Evolutionary conservation across 2,888 invertebrate genomes (phyloP), one percentile per base, ranked within the genome.

Genomic region (Cryptocephalus primarius): DNA sequence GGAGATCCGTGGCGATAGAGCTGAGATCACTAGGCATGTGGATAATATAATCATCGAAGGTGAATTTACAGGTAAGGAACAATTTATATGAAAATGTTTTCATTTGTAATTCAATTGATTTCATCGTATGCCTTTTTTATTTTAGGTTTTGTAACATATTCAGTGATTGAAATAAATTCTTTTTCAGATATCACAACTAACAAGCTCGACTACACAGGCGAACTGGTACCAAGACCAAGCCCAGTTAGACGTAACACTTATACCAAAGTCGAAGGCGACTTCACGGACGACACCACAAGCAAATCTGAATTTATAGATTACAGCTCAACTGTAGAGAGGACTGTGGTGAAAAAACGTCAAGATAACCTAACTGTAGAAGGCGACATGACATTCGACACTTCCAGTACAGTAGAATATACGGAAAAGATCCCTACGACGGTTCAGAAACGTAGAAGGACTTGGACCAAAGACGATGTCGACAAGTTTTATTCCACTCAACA

Each of bases 231-330:
- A 62, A 74, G 81, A 58, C 75, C 80, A 39, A 78, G 74, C 61
- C 78, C 82, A 48, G 78, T 83, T 42, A 73, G 86, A 55, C 76
- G 85, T 45, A 84, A 85, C 60, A 87, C 86, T 1, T 86, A 80
- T 75, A 86, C 86, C 0, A 86, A 86, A 66, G 71, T 84, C 40
- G 85, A 84, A 69, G 85, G 85, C 32, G 85, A 85, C 46, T 79
- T 85, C 68, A 75, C 68, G 39, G 79, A 80, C 39, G 82, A 83
- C 57, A 85, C 85, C 4, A 85, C 85, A 12, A 76, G 72, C 43
- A 74, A 77, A 64, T 75, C 79, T 1, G 83, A 85, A 67, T 85
- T 74, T 59, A 71, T 83, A 47, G 81, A 83, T 65, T 77, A 79
- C 59, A 77, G 77, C 11, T 72, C 74, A 4, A 64, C 66, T 10